Evolutionary conservation across 2,797 vertebrate genomes (phyloP).

Genomic region (Carcharodon carcharias): DNA sequence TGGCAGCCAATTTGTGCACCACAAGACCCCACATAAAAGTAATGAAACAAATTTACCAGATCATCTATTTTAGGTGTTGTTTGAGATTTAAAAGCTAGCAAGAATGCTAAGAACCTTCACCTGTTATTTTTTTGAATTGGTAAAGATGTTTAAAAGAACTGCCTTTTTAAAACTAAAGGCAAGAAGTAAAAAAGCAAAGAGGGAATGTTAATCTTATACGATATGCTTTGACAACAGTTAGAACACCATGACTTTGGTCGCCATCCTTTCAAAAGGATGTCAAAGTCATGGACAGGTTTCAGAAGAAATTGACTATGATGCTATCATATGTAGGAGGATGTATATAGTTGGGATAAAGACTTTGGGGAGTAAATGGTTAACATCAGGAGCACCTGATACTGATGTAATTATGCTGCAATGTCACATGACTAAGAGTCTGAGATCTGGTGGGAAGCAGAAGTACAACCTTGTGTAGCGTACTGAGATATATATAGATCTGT

Average conservation of each 20-base stretch:
- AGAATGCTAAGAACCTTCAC: not conserved
- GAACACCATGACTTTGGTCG: not conserved
- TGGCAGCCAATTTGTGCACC: no score
- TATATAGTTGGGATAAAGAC: no score
- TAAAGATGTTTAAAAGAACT: not conserved
- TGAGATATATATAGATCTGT: no score
- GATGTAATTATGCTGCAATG: no score
- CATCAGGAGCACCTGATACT: no score
- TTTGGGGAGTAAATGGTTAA: no score
- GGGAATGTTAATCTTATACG: not conserved
- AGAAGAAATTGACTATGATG: not conserved
- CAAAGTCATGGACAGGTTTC: not conserved
- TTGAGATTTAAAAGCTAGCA: not conserved
- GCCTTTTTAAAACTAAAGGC: not conserved
- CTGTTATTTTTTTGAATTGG: not conserved
- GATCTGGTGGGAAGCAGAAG: no score
- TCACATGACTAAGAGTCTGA: no score
- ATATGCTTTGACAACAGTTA: not conserved
- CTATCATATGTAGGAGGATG: not conserved
- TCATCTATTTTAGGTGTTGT: not conserved
- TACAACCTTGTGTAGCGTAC: no score
- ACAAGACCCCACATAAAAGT: no score
- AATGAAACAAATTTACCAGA: no score
- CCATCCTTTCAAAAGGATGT: not conserved
- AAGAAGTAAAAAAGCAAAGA: not conserved